phyloP scores from a whole-genome alignment of 1,140 invertebrate genomes.

The Sinella curviseta region DNA sequence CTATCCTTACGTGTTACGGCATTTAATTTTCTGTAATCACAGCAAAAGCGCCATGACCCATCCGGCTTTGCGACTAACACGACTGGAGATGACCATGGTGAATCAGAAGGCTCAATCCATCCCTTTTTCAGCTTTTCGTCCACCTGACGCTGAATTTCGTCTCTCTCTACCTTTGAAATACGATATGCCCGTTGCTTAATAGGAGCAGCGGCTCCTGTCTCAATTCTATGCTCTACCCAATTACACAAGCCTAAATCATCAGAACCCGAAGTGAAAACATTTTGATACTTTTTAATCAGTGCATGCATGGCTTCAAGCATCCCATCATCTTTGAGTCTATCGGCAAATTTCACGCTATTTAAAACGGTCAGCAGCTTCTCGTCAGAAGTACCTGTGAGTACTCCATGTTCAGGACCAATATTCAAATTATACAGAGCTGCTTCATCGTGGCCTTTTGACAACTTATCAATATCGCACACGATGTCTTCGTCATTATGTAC shows the following conservation, averaged over 20 bases:
- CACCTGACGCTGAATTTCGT: conserved; percentile 40
- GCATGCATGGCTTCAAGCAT: neutral
- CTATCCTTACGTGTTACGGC: neutral
- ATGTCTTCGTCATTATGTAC: neutral
- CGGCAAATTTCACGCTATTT: neutral
- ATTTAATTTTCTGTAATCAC: conserved; percentile 40
- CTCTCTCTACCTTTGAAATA: conserved; percentile 18
- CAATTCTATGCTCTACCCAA: conserved; percentile 34
- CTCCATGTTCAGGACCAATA: too few species aligned
- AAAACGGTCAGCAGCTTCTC: too few species aligned
- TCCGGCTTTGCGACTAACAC: conserved; percentile 45
- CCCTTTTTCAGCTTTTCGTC: conserved; percentile 44
- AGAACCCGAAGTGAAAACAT: conserved; percentile 10
- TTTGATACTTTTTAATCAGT: neutral
- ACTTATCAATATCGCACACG: neutral
- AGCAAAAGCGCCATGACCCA: conserved; percentile 33
- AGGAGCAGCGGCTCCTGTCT: conserved; percentile 38
- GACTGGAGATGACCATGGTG: conserved; percentile 43
- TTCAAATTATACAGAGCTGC: too few species aligned
- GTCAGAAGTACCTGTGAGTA: neutral
- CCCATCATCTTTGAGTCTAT: too few species aligned
- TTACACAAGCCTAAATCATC: conserved; percentile 15
- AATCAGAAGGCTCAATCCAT: conserved; percentile 42
- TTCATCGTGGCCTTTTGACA: neutral
- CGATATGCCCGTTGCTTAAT: conserved; percentile 32